phyloP scores from a whole-genome alignment of 2,797 vertebrate species.

The Phrynocephalus forsythii region DNA sequence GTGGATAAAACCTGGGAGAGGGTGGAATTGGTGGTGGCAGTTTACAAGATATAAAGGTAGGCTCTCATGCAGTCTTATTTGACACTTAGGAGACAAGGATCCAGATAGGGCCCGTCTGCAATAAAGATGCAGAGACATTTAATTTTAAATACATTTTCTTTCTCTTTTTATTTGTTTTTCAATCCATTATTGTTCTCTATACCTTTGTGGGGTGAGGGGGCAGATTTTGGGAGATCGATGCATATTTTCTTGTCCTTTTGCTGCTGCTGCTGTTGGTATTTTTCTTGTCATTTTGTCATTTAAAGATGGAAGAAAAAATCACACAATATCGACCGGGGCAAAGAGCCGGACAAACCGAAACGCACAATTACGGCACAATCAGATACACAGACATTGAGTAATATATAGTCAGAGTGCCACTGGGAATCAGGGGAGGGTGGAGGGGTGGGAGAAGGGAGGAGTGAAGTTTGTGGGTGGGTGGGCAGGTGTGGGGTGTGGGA shows the following conservation, averaged over 20 bases:
- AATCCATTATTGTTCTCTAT: constrained; percentile 38
- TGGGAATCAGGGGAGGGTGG: neutral
- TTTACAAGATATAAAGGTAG: neutral
- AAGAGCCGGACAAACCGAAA: constrained; percentile 50
- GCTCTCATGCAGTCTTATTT: neutral
- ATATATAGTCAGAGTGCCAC: constrained; percentile 52
- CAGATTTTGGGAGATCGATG: constrained; percentile 30
- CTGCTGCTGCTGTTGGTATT: constrained; percentile 27
- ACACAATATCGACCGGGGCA: constrained; percentile 47
- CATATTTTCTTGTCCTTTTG: constrained; percentile 44
- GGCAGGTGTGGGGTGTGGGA: neutral
- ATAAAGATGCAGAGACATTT: constrained; percentile 19
- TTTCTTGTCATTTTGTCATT: constrained; percentile 44
- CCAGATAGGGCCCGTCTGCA: neutral
- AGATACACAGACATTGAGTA: constrained; percentile 51
- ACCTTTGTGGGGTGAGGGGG: constrained; percentile 31
- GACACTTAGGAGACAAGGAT: neutral
- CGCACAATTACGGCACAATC: constrained; percentile 51
- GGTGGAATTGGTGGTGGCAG: neutral
- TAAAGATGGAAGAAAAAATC: constrained; percentile 53
- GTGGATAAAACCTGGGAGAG: neutral
- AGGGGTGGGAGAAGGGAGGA: neutral
- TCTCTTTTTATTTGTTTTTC: constrained; percentile 49
- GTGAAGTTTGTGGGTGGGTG: neutral
- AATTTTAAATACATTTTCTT: constrained; percentile 45